These are phyloP conservation scores for Siniperca obscura DNA, from an alignment of 2,797 vertebrate species.

Conservation along the genomic window DNA sequence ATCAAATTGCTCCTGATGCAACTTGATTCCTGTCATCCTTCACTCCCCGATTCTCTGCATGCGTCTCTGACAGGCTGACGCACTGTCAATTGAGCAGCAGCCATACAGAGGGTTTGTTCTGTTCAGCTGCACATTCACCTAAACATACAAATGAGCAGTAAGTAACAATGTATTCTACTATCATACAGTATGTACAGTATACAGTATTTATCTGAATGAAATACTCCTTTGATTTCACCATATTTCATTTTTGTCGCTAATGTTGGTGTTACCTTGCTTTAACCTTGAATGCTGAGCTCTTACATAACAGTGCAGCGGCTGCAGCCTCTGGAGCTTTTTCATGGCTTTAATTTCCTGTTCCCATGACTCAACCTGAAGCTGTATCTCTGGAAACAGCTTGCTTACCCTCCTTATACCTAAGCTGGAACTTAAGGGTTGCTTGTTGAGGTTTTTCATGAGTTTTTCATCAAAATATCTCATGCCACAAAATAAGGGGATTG, in stretches of 20 bases:
- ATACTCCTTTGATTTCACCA: slow-evolving; percentile 35
- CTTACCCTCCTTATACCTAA: slow-evolving; percentile 18
- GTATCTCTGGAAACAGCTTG: slow-evolving; percentile 47
- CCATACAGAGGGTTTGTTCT: slow-evolving; percentile 19
- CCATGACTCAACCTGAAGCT: slow-evolving; percentile 51
- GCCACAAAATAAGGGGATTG: slow-evolving; percentile 28
- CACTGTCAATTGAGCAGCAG: slow-evolving; percentile 38
- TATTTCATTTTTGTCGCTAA: slow-evolving; percentile 7
- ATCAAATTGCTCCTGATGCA: slow-evolving; percentile 32
- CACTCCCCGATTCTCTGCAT: background rate
- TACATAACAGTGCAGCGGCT: slow-evolving; percentile 62
- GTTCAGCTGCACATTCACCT: slow-evolving; percentile 26
- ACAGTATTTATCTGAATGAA: slow-evolving; percentile 31
- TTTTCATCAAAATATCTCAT: slow-evolving; percentile 33
- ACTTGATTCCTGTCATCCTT: slow-evolving; percentile 12
- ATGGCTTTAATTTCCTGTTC: slow-evolving; percentile 59
- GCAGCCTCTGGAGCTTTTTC: slow-evolving; percentile 64
- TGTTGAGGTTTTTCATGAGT: slow-evolving; percentile 21
- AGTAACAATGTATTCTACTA: background rate
- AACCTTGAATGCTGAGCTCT: slow-evolving; percentile 72
- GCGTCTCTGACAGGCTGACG: slow-evolving; percentile 18
- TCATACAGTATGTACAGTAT: background rate
- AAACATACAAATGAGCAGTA: slow-evolving; percentile 20
- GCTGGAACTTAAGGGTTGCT: slow-evolving; percentile 33
- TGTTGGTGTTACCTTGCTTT: slow-evolving; percentile 65